phyloP scores from a whole-genome alignment of 2,797 vertebrate species.

The Cyprinella venusta region DNA sequence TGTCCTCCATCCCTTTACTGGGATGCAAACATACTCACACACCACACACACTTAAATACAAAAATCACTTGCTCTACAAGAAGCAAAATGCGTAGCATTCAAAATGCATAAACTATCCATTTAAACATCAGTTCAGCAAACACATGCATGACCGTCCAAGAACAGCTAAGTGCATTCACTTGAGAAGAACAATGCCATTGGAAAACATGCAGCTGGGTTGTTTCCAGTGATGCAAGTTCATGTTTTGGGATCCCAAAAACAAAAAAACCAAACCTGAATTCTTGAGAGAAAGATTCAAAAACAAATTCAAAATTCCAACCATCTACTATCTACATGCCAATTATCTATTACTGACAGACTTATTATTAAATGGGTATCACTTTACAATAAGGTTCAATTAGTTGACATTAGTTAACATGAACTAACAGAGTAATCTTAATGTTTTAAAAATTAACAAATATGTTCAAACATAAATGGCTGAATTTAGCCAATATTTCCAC shows the following conservation, averaged over 20 bases:
- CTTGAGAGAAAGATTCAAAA: background rate
- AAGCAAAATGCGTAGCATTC: conserved; percentile 24
- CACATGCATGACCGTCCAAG: conserved; percentile 2
- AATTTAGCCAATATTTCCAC: too few species aligned
- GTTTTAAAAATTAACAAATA: too few species aligned
- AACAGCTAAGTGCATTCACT: conserved; percentile 17
- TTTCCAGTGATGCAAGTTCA: background rate
- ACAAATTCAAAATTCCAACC: background rate
- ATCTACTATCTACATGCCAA: background rate
- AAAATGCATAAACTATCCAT: conserved; percentile 44
- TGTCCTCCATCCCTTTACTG: conserved; percentile 68
- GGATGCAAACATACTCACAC: conserved; percentile 48
- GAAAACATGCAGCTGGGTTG: conserved; percentile 19
- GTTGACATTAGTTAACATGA: too few species aligned
- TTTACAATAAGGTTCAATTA: too few species aligned
- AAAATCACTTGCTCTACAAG: conserved; percentile 44
- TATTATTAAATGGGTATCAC: too few species aligned
- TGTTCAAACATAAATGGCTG: too few species aligned
- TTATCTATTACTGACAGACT: background rate
- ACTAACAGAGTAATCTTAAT: too few species aligned
- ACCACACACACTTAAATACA: conserved; percentile 49
- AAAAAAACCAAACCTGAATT: background rate
- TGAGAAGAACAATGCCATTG: background rate
- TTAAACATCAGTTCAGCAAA: conserved; percentile 36
- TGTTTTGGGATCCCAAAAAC: background rate